Evolutionary conservation across 2,113 vertebrate species (phyloP).

Genomic region (Gnathonemus longibarbis): DNA sequence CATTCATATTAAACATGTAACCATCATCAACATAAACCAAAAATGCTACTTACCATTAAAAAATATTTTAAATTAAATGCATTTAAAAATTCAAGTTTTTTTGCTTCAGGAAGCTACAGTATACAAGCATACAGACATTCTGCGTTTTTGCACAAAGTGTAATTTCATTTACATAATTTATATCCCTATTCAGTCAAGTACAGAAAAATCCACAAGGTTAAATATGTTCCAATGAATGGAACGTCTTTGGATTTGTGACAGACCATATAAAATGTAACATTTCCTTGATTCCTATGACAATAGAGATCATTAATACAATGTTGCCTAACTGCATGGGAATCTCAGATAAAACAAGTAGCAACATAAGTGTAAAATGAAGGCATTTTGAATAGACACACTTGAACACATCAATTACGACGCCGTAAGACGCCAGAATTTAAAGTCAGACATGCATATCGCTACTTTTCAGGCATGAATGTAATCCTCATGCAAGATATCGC

Average conservation of each 20-base stretch:
- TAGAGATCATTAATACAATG: background rate
- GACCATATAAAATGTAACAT: background rate
- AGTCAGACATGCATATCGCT: background rate
- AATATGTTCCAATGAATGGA: background rate
- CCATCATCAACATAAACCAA: slow-evolving; percentile 28
- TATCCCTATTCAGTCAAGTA: background rate
- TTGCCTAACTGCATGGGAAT: background rate
- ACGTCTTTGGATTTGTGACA: slow-evolving; percentile 6
- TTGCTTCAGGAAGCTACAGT: slow-evolving; percentile 27
- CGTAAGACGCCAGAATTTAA: background rate
- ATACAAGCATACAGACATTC: background rate
- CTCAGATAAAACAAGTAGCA: background rate
- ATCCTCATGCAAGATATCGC: slow-evolving; percentile 33
- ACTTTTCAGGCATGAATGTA: background rate
- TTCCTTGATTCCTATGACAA: background rate
- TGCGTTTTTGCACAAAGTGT: background rate
- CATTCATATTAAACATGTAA: background rate
- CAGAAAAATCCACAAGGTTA: background rate
- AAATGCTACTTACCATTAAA: slow-evolving; percentile 38
- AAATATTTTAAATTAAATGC: background rate
- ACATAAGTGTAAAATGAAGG: background rate
- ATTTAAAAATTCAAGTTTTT: slow-evolving; percentile 54
- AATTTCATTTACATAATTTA: background rate
- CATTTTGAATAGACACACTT: background rate
- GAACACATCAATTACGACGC: background rate